Evolutionary conservation across 2,888 invertebrate genomes (phyloP).

Genomic region (Siphlonurus alternatus): DNA sequence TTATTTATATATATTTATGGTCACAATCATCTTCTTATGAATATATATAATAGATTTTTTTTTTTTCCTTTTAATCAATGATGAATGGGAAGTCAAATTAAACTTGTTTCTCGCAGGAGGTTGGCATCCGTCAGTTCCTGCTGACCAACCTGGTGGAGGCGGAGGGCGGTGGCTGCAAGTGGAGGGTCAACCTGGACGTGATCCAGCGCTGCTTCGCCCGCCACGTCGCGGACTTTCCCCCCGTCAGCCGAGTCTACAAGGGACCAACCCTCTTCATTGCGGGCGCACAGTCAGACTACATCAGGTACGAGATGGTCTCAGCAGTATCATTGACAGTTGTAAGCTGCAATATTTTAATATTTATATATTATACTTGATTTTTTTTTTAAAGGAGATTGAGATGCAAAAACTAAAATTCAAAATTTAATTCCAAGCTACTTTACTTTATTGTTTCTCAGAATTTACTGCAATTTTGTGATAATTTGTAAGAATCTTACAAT

Average conservation of each 20-base stretch:
- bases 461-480: no score
- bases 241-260: conserved; percentile 24
- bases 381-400: conserved; percentile 7
- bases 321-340: no score
- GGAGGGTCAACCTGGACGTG: conserved; percentile 66
- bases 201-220: conserved; percentile 46
- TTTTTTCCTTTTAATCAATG: no score
- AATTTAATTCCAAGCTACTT: no score
- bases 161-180: conserved; percentile 43
- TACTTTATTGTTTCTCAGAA: no score
- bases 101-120: conserved; percentile 24
- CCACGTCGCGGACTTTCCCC: conserved; percentile 47
- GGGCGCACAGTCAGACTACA: conserved; percentile 66
- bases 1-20: no score
- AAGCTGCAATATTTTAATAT: conserved; percentile 10
- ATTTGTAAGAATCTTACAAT: no score
- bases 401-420: no score
- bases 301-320: conserved; percentile 43
- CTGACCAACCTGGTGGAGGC: conserved; percentile 67
- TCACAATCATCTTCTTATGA: no score
- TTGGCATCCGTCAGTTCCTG: conserved; percentile 45
- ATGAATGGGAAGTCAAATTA: no score
- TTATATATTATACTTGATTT: conserved; percentile 8
- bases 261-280: conserved; percentile 72
- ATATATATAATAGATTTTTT: no score